Conservation (phyloP, 2,797 vertebrate species). For the Chelmon rostratus region DNA sequence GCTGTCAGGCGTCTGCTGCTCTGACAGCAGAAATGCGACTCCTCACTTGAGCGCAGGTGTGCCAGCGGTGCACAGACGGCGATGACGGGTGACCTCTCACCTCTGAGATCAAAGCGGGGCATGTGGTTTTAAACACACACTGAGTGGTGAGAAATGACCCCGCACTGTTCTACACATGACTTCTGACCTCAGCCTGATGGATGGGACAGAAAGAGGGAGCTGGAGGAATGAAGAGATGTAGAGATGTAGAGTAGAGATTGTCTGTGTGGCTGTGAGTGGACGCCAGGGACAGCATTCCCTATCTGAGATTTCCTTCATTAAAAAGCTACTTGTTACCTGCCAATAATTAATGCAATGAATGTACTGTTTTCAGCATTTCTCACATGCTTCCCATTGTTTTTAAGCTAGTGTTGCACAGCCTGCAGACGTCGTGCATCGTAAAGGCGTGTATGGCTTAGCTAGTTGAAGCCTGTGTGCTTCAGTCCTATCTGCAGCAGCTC, state of each 20-base stretch:
- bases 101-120: constrained; percentile 65
- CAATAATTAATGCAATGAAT: not conserved
- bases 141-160: constrained; percentile 46
- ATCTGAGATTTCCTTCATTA: too few relatives aligned
- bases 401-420: not conserved
- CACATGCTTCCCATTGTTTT: not conserved
- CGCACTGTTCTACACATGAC: constrained; percentile 36
- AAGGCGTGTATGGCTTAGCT: not conserved
- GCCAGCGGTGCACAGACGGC: constrained; percentile 33
- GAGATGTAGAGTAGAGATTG: not conserved
- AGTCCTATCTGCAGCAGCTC: constrained; percentile 32
- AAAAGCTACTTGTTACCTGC: not conserved
- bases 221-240: not conserved
- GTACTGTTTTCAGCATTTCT: not conserved
- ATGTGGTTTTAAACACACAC: constrained; percentile 26
- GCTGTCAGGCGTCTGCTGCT: not conserved
- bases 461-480: constrained; percentile 5
- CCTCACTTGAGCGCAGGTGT: constrained; percentile 58
- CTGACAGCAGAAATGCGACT: constrained; percentile 39
- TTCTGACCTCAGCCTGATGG: constrained; percentile 55
- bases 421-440: not conserved
- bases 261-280: constrained; percentile 3
- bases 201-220: not conserved
- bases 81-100: constrained; percentile 60
- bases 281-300: not conserved